A percentile compares a stretch with the other conserved stretches of the same genome.
Evolutionary conservation across 2,888 invertebrate genomes (phyloP).

Genomic region (Gibbula magus): DNA sequence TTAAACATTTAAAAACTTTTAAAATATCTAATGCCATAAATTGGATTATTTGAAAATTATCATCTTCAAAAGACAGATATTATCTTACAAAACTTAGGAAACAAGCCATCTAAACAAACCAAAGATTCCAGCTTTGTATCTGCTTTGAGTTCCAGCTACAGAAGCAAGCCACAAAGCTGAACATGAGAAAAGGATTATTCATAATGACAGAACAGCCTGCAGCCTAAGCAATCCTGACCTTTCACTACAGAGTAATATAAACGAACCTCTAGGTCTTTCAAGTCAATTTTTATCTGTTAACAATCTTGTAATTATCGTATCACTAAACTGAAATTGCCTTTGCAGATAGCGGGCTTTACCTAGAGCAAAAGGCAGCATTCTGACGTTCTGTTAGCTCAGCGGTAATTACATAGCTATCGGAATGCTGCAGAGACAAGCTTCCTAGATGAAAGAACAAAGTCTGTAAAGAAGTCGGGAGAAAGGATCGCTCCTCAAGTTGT

Average conservation of each 20-base stretch:
- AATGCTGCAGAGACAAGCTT: background rate
- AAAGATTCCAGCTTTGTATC: too few relatives aligned
- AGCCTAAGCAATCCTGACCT: background rate
- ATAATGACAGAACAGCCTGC: background rate
- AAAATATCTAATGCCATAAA: too few relatives aligned
- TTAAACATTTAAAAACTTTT: too few relatives aligned
- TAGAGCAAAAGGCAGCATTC: background rate
- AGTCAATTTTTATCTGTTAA: slow-evolving; percentile 11
- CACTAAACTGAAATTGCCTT: background rate
- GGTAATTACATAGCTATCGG: slow-evolving; percentile 8
- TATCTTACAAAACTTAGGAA: too few relatives aligned
- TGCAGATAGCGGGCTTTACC: slow-evolving; percentile 4
- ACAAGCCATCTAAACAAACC: too few relatives aligned
- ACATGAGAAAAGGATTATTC: background rate
- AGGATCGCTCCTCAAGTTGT: background rate
- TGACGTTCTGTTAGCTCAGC: background rate
- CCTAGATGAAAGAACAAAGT: background rate
- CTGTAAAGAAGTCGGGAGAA: too few relatives aligned
- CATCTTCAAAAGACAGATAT: too few relatives aligned
- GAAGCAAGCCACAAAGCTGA: too few relatives aligned
- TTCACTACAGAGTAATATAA: background rate
- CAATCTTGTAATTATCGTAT: slow-evolving; percentile 15
- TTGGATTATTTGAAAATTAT: too few relatives aligned
- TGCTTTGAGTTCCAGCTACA: too few relatives aligned
- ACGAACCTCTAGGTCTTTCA: background rate